Conservation (phyloP, 1,140 invertebrate species). For the Aricia agestis region DNA sequence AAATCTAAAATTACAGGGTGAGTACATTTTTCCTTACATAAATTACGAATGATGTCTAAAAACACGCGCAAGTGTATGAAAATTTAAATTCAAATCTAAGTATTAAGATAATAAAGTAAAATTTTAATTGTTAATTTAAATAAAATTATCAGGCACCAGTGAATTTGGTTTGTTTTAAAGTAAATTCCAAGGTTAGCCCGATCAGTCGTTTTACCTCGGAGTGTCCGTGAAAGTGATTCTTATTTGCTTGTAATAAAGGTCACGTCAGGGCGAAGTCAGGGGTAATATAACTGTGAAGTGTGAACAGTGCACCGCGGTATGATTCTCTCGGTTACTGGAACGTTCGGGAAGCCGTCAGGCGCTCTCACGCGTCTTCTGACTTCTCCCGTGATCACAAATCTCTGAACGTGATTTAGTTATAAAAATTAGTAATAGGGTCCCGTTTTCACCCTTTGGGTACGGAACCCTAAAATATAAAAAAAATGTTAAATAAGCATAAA, state of each 20-base stretch:
- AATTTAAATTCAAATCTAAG: neutral
- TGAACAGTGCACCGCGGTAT: neutral
- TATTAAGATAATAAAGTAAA: neutral
- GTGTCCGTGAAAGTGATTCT: neutral
- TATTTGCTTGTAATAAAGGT: neutral
- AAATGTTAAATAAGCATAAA: too few relatives aligned
- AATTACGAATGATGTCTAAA: too few relatives aligned
- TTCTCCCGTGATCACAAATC: neutral
- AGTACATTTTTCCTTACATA: too few relatives aligned
- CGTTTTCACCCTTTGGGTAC: too few relatives aligned
- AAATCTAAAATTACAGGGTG: too few relatives aligned
- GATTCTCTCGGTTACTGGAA: conserved; percentile 2
- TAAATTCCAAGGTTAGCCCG: neutral
- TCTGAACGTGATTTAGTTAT: neutral
- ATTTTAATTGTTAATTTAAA: neutral
- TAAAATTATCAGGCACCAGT: neutral
- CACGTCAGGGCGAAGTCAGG: neutral
- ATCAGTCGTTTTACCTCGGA: too few relatives aligned
- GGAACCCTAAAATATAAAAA: too few relatives aligned
- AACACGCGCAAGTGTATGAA: too few relatives aligned
- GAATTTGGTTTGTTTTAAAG: neutral
- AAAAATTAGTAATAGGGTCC: too few relatives aligned
- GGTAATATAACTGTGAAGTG: neutral
- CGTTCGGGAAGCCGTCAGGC: neutral
- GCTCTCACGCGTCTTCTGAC: neutral